Base-by-base conservation (phyloP, 2,113 vertebrate species). In the Phoxinus phoxinus region DNA sequence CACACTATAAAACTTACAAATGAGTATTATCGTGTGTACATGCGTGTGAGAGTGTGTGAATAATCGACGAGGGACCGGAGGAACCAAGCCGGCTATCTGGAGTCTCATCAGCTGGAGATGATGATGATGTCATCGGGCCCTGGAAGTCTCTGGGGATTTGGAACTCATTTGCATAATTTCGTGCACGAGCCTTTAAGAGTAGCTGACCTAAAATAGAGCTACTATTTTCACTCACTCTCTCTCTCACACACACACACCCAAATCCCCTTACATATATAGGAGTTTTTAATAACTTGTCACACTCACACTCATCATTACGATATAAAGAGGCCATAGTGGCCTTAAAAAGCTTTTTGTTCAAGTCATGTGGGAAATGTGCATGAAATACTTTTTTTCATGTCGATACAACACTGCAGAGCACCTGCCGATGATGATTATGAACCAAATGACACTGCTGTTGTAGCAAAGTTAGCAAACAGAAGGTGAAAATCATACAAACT, bases 101-200 rank as follows among this genome's bases (percentile, higher is more conserved):
- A 5, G 6, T n/a, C 65, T 32, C 46, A 51, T n/a, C 75, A 37
- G 63, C 58, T 35, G 27, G 10, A 71, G 1, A 88, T 59, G 75
- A 37, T 78, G 51, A 78, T 93, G 92, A 93, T 84, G 91, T 92
- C 90, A 92, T 89, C 44, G 73, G 63, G 41, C 58, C 7, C 12
- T 75, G 48, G 19, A 83, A 71, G 77, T 65, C 89, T 88, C 72
- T 35, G 59, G 87, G 86, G 87, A 85, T 83, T 88, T 87, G 61
- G 87, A 85, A 69, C 89, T 90, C 84, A 89, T 83, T 41, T 71
- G 87, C 90, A 90, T 88, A 87, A 88, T 90, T 91, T 89, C 41
- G 88, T 84, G 83, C 83, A 53, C 41, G 37, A 86, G 84, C 73
- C 81, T 92, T 78, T 76, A 72, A 89, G 23, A 84, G 83, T 7